Conservation (phyloP, 2,888 invertebrate species). For the Yponomeuta sedellus region DNA sequence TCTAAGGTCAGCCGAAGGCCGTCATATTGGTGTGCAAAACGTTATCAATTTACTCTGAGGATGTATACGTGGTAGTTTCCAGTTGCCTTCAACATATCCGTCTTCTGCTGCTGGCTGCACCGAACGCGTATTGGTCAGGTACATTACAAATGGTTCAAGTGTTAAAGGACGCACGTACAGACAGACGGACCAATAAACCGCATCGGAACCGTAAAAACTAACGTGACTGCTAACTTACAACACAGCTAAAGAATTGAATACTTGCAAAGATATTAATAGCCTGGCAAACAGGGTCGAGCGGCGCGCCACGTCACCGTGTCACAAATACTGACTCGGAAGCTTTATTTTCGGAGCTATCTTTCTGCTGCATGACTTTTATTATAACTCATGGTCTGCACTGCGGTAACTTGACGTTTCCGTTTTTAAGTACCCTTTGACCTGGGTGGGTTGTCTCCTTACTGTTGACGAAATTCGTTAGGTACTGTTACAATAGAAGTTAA, state of each 20-base stretch:
- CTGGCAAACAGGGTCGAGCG: background rate
- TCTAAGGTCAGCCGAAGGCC: no score
- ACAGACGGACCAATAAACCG: no score
- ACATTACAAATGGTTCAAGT: no score
- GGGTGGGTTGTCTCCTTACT: background rate
- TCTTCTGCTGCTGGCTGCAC: no score
- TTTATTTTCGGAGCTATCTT: slow-evolving; percentile 3
- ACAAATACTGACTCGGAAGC: slow-evolving; percentile 1
- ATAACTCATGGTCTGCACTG: background rate
- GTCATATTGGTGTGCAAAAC: no score
- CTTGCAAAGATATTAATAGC: background rate
- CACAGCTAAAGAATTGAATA: background rate
- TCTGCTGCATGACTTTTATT: slow-evolving; percentile 3
- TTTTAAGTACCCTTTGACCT: background rate
- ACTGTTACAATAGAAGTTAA: background rate
- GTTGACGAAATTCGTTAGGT: background rate
- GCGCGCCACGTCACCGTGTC: background rate
- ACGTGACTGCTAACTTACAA: background rate
- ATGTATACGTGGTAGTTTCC: no score
- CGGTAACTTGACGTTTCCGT: background rate
- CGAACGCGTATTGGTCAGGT: no score
- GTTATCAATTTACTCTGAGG: no score
- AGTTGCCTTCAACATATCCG: no score
- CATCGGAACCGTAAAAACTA: no score
- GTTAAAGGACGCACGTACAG: no score